Evolutionary conservation across 2,113 vertebrate species (phyloP).

Genomic region (Onychostruthus taczanowskii): DNA sequence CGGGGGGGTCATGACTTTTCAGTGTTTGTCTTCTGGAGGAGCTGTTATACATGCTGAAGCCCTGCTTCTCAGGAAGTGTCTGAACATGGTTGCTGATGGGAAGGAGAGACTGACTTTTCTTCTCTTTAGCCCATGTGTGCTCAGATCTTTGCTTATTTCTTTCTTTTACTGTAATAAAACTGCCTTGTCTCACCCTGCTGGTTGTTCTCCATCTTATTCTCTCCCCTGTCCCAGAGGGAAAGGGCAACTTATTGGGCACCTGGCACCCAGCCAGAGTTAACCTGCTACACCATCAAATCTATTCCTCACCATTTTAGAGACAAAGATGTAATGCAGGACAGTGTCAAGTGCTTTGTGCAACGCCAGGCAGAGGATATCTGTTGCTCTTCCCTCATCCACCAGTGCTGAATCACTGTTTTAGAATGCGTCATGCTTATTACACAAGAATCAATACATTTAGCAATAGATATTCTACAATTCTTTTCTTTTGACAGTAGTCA

Average conservation of each 20-base stretch:
- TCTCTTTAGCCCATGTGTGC: background rate
- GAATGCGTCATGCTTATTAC: background rate
- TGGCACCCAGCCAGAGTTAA: background rate
- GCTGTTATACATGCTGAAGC: rapidly evolving
- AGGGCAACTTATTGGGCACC: no score
- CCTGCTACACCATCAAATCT: background rate
- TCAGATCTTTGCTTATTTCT: background rate
- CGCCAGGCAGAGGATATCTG: background rate
- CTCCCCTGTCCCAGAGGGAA: background rate
- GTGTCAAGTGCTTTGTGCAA: background rate
- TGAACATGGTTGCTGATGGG: rapidly evolving
- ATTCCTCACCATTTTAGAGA: background rate
- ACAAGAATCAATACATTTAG: background rate
- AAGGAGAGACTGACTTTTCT: background rate
- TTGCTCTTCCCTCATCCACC: background rate
- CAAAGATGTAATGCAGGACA: background rate
- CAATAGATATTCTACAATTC: background rate
- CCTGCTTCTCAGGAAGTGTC: no score
- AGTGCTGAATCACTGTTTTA: background rate
- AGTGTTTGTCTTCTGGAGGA: background rate
- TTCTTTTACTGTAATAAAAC: background rate
- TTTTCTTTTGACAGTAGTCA: background rate
- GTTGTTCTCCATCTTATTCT: background rate
- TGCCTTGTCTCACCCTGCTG: background rate
- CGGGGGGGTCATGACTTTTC: background rate